Conservation (phyloP, 2,797 vertebrate species). For the Phrynocephalus vlangalii region DNA sequence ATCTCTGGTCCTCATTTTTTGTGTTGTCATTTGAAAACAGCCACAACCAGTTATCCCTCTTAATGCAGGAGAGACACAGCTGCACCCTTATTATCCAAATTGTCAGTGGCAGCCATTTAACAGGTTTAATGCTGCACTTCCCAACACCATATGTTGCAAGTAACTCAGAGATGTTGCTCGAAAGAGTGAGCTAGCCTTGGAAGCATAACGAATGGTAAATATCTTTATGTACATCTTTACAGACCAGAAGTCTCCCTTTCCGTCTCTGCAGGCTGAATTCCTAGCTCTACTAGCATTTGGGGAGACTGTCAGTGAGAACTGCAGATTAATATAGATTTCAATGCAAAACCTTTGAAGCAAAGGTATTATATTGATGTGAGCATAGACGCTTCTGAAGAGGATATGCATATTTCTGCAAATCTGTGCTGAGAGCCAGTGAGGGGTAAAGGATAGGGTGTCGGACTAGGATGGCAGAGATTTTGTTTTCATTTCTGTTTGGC, state of each 20-base stretch:
- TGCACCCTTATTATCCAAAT: background rate
- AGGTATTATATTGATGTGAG: background rate
- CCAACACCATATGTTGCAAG: background rate
- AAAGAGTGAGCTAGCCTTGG: background rate
- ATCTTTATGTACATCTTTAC: background rate
- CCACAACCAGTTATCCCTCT: background rate
- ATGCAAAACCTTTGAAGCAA: background rate
- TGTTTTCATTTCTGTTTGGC: no score
- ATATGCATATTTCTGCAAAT: background rate
- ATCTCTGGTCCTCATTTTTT: background rate
- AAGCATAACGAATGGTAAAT: background rate
- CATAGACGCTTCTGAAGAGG: background rate
- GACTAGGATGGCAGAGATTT: no score
- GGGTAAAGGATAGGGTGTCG: no score
- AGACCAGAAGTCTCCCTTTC: background rate
- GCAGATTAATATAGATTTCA: background rate
- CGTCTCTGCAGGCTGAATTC: no score
- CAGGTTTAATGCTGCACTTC: background rate
- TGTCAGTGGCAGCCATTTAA: background rate
- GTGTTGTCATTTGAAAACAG: background rate
- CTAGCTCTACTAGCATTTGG: background rate
- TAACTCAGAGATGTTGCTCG: background rate
- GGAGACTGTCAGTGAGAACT: background rate
- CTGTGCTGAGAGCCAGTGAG: background rate
- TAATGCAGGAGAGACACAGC: background rate